Percentiles rank a stretch among this genome's conserved stretches.
Conservation (phyloP, 2,113 vertebrate genomes). For the Parus major region DNA sequence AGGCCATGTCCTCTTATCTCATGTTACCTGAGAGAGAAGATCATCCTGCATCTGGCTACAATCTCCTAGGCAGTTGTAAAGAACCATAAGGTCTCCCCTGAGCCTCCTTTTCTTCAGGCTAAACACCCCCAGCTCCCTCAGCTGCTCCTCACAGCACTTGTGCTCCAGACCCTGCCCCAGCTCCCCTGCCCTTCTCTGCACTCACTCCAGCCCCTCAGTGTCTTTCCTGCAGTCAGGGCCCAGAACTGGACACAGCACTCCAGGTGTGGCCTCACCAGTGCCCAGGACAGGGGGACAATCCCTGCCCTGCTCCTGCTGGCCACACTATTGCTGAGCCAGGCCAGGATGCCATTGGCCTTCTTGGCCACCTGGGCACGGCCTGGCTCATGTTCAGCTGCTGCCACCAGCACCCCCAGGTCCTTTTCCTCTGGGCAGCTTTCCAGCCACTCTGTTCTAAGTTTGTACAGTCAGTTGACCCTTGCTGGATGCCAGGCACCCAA, state of each 20-base stretch:
- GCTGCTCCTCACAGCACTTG: background rate
- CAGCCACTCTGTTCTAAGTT: background rate
- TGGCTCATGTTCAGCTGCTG: background rate
- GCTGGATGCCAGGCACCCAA: background rate
- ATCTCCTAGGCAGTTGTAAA: rapidly evolving
- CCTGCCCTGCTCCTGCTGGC: background rate
- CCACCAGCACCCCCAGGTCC: background rate
- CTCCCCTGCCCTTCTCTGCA: background rate
- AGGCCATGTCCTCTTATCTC: background rate
- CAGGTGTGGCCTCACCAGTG: background rate
- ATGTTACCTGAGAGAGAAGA: background rate
- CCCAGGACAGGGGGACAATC: background rate
- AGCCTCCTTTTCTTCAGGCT: background rate
- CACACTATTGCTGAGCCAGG: background rate
- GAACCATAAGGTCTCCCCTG: rapidly evolving
- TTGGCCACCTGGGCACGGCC: background rate
- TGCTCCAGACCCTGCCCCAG: background rate
- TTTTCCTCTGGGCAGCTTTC: background rate
- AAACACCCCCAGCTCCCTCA: background rate
- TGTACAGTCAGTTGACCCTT: rapidly evolving
- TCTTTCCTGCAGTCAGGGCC: background rate
- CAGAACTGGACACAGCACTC: background rate
- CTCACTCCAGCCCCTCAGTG: background rate
- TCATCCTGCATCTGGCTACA: rapidly evolving
- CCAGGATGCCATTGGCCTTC: background rate